These are phyloP conservation scores for Gymnogyps californianus DNA, from an alignment of 2,113 vertebrate genomes.

Conservation along the genomic window DNA sequence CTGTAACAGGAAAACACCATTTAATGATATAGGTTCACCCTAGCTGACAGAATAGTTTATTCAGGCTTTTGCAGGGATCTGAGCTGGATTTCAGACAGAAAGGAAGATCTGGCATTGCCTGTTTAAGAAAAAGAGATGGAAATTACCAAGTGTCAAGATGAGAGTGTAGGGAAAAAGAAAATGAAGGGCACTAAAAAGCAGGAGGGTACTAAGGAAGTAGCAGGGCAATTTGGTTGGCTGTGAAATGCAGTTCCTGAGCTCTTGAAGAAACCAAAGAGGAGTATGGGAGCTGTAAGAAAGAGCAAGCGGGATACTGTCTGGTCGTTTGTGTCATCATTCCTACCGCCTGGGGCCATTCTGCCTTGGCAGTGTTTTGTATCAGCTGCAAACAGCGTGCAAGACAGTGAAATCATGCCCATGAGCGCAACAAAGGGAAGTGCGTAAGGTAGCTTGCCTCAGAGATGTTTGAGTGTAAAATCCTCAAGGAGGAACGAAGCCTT, in stretches of 20 bases:
- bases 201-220: background rate
- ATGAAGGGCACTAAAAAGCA: background rate
- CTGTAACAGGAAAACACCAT: background rate
- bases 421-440: background rate
- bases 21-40: background rate
- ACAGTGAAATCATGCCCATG: background rate
- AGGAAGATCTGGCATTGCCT: background rate
- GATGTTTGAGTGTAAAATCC: background rate
- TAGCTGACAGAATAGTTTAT: background rate
- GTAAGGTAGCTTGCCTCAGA: background rate
- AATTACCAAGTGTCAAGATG: background rate
- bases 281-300: background rate
- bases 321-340: background rate
- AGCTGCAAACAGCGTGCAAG: background rate
- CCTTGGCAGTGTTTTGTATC: background rate
- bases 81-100: background rate
- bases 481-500: background rate
- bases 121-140: slow-evolving; percentile 16
- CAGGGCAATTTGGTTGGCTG: slow-evolving; percentile 1
- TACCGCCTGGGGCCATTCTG: background rate
- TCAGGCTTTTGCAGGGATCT: background rate
- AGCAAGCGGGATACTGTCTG: background rate
- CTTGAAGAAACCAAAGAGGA: background rate
- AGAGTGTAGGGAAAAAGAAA: background rate
- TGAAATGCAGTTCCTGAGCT: background rate